phyloP scores from a whole-genome alignment of 2,888 invertebrate genomes.

The Pandemis heparana region DNA sequence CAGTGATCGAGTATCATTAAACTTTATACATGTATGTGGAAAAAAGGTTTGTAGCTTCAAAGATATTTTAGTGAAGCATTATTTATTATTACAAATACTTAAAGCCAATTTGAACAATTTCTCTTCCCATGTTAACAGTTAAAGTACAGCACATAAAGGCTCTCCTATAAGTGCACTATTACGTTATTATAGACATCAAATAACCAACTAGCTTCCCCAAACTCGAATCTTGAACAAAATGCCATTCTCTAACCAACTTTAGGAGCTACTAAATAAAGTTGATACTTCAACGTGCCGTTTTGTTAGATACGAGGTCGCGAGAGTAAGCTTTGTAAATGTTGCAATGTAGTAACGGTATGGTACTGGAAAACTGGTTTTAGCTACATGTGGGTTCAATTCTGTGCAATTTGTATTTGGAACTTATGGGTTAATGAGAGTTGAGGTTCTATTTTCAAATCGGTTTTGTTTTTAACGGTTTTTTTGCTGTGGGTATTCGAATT shows the following conservation, averaged over 20 bases:
- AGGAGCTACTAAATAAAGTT: not conserved
- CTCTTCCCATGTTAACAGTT: slow-evolving; percentile 48
- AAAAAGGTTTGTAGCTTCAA: too few species aligned
- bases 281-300: not conserved
- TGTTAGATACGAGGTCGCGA: not conserved
- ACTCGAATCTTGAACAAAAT: not conserved
- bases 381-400: slow-evolving; percentile 36
- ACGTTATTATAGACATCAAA: slow-evolving; percentile 80
- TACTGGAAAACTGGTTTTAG: slow-evolving; percentile 78
- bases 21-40: too few species aligned
- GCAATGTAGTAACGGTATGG: slow-evolving; percentile 80
- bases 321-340: slow-evolving; percentile 58
- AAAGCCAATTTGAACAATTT: not conserved
- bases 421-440: slow-evolving; percentile 6
- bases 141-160: slow-evolving; percentile 52
- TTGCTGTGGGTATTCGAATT: too few species aligned
- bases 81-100: not conserved
- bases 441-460: not conserved
- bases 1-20: too few species aligned
- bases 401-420: slow-evolving; percentile 17
- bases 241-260: not conserved
- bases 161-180: slow-evolving; percentile 70
- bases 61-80: too few species aligned
- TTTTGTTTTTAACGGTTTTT: not conserved
- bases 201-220: not conserved